Percentiles rank a stretch among this genome's conserved stretches.
These are phyloP conservation scores for Labroides dimidiatus DNA, from an alignment of 2,797 vertebrate genomes.

Conservation along the genomic window DNA sequence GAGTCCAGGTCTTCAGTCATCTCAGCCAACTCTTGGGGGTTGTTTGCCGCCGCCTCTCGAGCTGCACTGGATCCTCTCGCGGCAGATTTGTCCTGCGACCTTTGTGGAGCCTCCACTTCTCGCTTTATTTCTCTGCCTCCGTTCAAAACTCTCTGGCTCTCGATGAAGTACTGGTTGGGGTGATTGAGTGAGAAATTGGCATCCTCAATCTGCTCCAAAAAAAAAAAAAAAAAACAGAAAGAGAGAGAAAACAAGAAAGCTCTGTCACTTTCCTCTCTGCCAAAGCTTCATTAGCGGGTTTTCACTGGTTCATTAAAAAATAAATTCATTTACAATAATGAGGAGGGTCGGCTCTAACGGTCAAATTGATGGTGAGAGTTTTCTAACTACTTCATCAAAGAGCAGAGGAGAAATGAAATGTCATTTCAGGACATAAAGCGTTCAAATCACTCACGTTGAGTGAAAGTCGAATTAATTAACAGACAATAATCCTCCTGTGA, in stretches of 20 bases:
- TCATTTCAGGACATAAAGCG: conserved; percentile 58
- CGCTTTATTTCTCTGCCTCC: conserved; percentile 89
- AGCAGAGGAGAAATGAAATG: conserved; percentile 37
- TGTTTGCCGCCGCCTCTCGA: conserved; percentile 45
- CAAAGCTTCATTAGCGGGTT: not conserved
- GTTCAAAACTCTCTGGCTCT: conserved; percentile 91
- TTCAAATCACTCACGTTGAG: conserved; percentile 54
- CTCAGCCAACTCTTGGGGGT: conserved; percentile 69
- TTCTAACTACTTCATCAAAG: conserved; percentile 26
- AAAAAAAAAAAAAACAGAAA: too few species aligned
- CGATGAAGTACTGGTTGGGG: conserved; percentile 97
- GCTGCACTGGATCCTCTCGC: conserved; percentile 40
- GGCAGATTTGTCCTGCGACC: conserved; percentile 59
- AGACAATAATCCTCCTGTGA: conserved; percentile 26
- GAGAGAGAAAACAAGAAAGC: not conserved
- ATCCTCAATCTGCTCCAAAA: conserved; percentile 88
- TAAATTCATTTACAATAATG: conserved; percentile 30
- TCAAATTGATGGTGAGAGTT: conserved; percentile 38
- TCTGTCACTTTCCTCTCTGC: conserved; percentile 1
- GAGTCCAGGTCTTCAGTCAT: conserved; percentile 87
- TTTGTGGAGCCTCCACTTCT: conserved; percentile 77
- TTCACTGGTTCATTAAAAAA: conserved; percentile 29
- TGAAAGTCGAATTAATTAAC: conserved; percentile 49
- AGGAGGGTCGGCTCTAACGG: conserved; percentile 13
- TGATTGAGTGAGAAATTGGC: conserved; percentile 93